Evolutionary conservation across 2,888 invertebrate species (phyloP).

Genomic region (Sarcophaga rosellei): DNA sequence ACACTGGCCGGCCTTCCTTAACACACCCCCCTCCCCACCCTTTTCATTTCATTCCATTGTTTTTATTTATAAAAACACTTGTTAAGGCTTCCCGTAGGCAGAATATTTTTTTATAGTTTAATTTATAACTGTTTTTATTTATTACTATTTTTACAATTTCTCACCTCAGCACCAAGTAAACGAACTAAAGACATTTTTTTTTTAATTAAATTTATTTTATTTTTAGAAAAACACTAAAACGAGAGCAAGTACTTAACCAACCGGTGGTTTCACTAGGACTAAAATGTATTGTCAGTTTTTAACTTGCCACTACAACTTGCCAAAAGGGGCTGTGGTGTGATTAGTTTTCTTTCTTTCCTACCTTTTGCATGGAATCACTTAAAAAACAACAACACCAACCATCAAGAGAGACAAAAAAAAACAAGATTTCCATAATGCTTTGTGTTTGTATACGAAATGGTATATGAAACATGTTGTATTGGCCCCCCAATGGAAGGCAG

Average conservation of each 20-base stretch:
- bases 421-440: not conserved
- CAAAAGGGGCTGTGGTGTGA: constrained; percentile 32
- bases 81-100: not conserved
- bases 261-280: constrained; percentile 77
- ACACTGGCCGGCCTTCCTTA: not conserved
- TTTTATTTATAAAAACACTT: not conserved
- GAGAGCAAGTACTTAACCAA: constrained; percentile 63
- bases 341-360: not conserved
- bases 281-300: constrained; percentile 68
- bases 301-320: constrained; percentile 22
- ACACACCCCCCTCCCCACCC: not conserved
- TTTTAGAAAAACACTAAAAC: constrained; percentile 31
- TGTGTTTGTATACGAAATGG: constrained; percentile 5
- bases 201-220: constrained; percentile 16
- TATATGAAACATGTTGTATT: constrained; percentile 11
- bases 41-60: not conserved
- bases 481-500: not conserved
- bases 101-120: not conserved
- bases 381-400: constrained; percentile 7
- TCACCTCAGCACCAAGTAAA: constrained; percentile 79
- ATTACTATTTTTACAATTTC: constrained; percentile 47
- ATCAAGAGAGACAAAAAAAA: not conserved
- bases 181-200: constrained; percentile 77
- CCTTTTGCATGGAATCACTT: constrained; percentile 4
- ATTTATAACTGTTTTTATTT: not conserved